These are phyloP conservation scores for Drosophila maculinotata DNA, from an alignment of 2,888 invertebrate species.

Conservation along the genomic window DNA sequence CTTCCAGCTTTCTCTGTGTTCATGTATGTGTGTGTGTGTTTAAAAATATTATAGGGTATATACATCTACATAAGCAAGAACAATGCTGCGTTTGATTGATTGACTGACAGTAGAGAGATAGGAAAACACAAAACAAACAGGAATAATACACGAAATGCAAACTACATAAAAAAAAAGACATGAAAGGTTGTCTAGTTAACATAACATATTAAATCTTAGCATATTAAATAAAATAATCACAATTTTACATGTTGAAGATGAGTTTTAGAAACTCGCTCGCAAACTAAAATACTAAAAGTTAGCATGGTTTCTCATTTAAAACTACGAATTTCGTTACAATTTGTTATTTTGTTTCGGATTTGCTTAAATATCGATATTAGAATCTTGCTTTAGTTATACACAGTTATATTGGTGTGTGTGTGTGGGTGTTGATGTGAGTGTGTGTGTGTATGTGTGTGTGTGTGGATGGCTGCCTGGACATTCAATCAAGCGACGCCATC, in stretches of 20 bases:
- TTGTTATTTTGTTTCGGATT: too few species aligned
- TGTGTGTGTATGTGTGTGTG: conserved; percentile 24
- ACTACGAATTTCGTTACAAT: conserved; percentile 39
- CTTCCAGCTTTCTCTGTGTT: conserved; percentile 27
- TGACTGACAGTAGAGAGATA: conserved; percentile 10
- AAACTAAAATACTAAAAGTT: conserved; percentile 58
- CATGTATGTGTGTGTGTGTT: conserved; percentile 2
- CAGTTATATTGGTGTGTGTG: conserved; percentile 24
- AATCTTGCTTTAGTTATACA: conserved; percentile 55
- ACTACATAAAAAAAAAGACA: background rate
- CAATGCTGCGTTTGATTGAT: conserved; percentile 4
- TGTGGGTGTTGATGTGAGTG: conserved; percentile 16
- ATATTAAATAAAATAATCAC: conserved; percentile 72
- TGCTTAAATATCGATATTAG: conserved; percentile 24
- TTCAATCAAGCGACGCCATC: conserved; percentile 31
- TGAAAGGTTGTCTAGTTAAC: conserved; percentile 46
- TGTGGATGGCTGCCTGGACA: conserved; percentile 16
- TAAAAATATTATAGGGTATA: conserved; percentile 18
- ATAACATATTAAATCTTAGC: conserved; percentile 45
- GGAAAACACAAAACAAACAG: background rate
- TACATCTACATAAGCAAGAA: conserved; percentile 10
- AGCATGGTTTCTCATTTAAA: conserved; percentile 16
- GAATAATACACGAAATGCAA: conserved; percentile 3
- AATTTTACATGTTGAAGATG: conserved; percentile 57
- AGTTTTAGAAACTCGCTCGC: conserved; percentile 66